Conservation (phyloP, 92 coral and sea anemone genomes). For the Palythoa grandis region DNA sequence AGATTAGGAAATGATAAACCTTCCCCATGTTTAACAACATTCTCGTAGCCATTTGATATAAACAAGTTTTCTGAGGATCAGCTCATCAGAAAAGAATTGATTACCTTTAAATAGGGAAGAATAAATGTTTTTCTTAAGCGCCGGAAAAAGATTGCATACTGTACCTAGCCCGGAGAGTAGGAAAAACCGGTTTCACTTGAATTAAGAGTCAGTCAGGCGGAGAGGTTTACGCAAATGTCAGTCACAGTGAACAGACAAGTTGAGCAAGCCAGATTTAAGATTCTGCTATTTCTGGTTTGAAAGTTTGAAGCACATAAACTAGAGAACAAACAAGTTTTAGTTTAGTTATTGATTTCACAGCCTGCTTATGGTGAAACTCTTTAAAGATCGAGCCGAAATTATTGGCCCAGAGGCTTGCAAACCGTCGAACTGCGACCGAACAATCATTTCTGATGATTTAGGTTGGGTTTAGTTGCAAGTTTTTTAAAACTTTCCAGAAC, state of each 20-base stretch:
- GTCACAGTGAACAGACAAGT: slow-evolving; percentile 11
- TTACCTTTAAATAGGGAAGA: neutral
- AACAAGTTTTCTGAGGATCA: neutral
- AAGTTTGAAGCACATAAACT: neutral
- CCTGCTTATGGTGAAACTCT: neutral
- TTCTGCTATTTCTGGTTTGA: slow-evolving; percentile 18
- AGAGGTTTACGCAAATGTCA: neutral
- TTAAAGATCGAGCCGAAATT: neutral
- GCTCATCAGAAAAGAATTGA: neutral
- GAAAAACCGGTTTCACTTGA: slow-evolving; percentile 46
- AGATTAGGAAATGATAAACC: neutral
- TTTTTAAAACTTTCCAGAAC: slow-evolving; percentile 7
- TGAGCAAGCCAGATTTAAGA: neutral
- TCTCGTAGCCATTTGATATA: neutral
- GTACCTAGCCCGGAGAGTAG: slow-evolving; percentile 1
- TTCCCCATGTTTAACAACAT: neutral
- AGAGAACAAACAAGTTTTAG: neutral
- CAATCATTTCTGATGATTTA: neutral
- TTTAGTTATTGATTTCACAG: neutral
- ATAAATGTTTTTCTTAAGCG: neutral
- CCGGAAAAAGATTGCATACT: neutral
- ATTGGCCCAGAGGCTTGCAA: neutral
- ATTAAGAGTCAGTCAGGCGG: neutral
- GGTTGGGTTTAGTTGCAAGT: slow-evolving; percentile 3
- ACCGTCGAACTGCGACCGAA: neutral